Conservation (phyloP, 2,797 vertebrate genomes). For the Columba guinea region DNA sequence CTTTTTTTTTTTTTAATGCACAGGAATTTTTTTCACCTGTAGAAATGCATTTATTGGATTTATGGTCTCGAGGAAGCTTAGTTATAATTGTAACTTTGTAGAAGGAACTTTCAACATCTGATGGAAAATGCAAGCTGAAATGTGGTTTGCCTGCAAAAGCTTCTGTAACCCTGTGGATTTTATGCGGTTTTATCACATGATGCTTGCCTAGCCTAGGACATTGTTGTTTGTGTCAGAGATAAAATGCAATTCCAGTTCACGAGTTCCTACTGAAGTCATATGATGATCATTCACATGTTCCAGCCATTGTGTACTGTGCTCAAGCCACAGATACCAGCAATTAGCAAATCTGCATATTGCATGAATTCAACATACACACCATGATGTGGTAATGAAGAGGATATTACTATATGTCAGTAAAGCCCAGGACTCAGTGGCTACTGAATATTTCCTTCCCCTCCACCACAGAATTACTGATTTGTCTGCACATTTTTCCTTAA, state of each 20-base stretch:
- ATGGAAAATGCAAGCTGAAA: constrained; percentile 61
- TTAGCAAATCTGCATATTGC: constrained; percentile 61
- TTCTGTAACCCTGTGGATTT: constrained; percentile 71
- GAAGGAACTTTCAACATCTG: constrained; percentile 60
- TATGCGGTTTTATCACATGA: constrained; percentile 83
- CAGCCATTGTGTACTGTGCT: constrained; percentile 78
- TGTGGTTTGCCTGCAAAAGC: constrained; percentile 65
- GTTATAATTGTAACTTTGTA: constrained; percentile 10
- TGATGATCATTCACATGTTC: constrained; percentile 87
- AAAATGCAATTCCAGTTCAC: constrained; percentile 84
- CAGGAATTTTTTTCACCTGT: neutral
- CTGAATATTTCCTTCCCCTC: neutral
- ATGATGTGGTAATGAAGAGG: neutral
- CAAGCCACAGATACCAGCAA: constrained; percentile 58
- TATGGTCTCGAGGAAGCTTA: neutral
- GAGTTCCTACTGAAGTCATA: constrained; percentile 87
- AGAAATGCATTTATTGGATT: neutral
- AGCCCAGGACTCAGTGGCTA: neutral
- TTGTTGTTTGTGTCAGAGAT: constrained; percentile 79
- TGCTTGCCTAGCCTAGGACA: constrained; percentile 69
- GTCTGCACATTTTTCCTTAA: neutral
- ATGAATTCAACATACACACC: constrained; percentile 14
- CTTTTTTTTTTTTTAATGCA: neutral
- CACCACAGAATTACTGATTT: neutral
- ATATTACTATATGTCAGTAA: neutral